Evolutionary conservation across 64 coral and sea anemone genomes (phyloP).

Genomic region (Montipora foliosa): DNA sequence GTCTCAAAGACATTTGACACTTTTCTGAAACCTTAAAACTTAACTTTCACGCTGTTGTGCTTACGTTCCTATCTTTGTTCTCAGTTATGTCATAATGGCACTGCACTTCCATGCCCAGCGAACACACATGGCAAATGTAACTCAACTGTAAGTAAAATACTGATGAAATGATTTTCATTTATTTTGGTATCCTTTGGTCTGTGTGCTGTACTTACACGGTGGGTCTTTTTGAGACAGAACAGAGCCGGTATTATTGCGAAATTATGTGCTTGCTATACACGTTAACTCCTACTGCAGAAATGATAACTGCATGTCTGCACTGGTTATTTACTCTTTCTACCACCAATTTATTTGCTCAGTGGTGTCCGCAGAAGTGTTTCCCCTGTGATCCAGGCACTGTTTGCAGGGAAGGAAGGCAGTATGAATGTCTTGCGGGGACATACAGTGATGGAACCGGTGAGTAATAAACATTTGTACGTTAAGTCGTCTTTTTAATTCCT

Average conservation of each 20-base stretch:
- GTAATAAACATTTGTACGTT: neutral
- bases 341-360: conserved; percentile 14
- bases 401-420: conserved; percentile 74
- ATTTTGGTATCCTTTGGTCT: neutral
- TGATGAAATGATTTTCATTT: neutral
- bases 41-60: neutral
- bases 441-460: conserved; percentile 90
- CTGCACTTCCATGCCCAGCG: conserved; percentile 86
- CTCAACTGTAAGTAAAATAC: conserved; percentile 77
- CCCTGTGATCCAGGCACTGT: conserved; percentile 84
- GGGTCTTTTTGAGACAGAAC: too few species aligned
- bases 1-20: neutral
- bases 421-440: conserved; percentile 76
- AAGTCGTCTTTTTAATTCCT: too few species aligned
- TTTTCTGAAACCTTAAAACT: too few species aligned
- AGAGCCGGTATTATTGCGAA: too few species aligned
- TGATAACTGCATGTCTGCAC: too few species aligned
- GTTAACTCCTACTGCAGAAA: too few species aligned
- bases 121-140: conserved; percentile 96
- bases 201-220: neutral
- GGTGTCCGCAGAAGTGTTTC: conserved; percentile 82
- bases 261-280: too few species aligned
- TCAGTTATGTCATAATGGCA: conserved; percentile 93
- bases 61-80: neutral
- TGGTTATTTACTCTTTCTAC: neutral